Conservation (phyloP, 2,797 vertebrate genomes). For the Macroramphosus scolopax region DNA sequence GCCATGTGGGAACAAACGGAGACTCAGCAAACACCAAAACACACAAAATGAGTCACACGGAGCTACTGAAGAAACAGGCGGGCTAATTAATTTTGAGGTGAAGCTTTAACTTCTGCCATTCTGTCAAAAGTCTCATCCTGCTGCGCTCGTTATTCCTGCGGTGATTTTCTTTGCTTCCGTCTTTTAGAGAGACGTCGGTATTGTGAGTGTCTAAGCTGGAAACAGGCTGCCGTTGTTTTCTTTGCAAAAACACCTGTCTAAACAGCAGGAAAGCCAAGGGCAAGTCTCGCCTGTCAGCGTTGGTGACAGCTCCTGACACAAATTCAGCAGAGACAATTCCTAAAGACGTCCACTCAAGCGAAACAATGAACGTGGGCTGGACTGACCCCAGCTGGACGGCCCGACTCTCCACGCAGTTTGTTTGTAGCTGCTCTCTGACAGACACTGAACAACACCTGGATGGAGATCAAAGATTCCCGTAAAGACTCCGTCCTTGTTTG, state of each 20-base stretch:
- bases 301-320: constrained; percentile 72
- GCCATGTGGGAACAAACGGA: constrained; percentile 10
- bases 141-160: constrained; percentile 47
- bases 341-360: constrained; percentile 67
- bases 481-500: constrained; percentile 39
- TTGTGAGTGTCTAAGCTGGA: constrained; percentile 66
- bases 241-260: constrained; percentile 83
- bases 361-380: constrained; percentile 69
- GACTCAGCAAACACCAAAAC: neutral
- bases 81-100: neutral
- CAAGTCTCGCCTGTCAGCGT: constrained; percentile 73
- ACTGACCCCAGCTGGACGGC: constrained; percentile 66
- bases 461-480: constrained; percentile 19
- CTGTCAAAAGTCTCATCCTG: constrained; percentile 47
- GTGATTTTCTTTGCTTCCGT: constrained; percentile 72
- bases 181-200: constrained; percentile 45
- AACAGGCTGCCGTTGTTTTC: constrained; percentile 74
- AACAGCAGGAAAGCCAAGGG: constrained; percentile 80
- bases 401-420: constrained; percentile 19
- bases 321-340: constrained; percentile 67
- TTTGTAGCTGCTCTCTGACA: constrained; percentile 29
- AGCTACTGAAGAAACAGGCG: neutral
- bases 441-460: constrained; percentile 38
- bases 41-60: constrained; percentile 1
- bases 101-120: neutral